Conservation (phyloP, 1,140 invertebrate genomes). For the Papilio xuthus region DNA sequence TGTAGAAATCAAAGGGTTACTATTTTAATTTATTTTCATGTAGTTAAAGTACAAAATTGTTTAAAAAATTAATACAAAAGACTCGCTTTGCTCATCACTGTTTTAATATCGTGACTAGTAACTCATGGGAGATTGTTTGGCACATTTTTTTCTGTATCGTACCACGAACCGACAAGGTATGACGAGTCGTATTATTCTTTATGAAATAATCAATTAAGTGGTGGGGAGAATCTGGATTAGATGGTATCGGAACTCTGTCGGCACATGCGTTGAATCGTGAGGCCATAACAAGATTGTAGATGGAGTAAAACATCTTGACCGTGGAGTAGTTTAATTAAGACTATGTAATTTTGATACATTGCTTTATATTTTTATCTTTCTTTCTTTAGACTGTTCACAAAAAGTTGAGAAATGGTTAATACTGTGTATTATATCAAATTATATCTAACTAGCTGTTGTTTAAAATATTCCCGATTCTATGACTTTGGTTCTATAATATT, state of each 20-base stretch:
- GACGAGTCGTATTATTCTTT: constrained; percentile 73
- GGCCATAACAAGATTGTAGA: constrained; percentile 64
- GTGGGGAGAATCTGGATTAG: constrained; percentile 76
- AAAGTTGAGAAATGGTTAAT: neutral
- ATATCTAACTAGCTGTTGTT: too few relatives aligned
- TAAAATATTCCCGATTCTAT: too few relatives aligned
- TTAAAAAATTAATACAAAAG: neutral
- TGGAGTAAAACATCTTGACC: constrained; percentile 50
- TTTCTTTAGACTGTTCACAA: neutral
- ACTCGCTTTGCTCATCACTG: constrained; percentile 10
- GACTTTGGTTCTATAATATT: too few relatives aligned
- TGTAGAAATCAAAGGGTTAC: neutral
- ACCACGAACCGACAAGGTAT: constrained; percentile 59
- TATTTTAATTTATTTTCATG: neutral
- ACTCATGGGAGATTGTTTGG: constrained; percentile 55
- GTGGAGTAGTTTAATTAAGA: constrained; percentile 31
- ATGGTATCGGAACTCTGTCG: constrained; percentile 73
- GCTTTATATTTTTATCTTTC: too few relatives aligned
- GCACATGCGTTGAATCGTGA: constrained; percentile 71
- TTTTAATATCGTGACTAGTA: constrained; percentile 33
- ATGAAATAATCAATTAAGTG: constrained; percentile 78
- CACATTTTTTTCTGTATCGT: constrained; percentile 58
- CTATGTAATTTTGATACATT: constrained; percentile 46
- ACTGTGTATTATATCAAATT: too few relatives aligned
- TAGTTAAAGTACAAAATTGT: neutral